Base-by-base conservation (phyloP, 2,113 vertebrate genomes). In the Suricata suricatta region DNA sequence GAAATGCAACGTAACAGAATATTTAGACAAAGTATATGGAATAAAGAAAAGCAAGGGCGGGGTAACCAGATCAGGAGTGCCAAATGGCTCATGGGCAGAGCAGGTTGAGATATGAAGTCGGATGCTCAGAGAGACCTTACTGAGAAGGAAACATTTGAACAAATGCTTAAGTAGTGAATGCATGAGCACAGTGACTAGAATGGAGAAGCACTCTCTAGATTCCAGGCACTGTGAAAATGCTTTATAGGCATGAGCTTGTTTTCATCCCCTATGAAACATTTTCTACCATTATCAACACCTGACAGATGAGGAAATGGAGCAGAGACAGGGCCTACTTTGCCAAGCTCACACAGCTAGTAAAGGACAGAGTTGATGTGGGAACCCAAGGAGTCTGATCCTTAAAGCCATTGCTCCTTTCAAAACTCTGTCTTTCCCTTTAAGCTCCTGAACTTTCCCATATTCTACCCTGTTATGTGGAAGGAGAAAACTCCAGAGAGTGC, bases 241-340 rank as follows among this genome's bases (percentile, higher is more conserved):
- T 14, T 57, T 29, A 14, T 9, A 77, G 44, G 57, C 17, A 74
- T 31, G 33, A 85, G 64, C 68, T 95, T 35, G 82, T 44, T 92
- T 90, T 72, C 10, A 9, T 60, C 9, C 10, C 1, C 35, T 54
- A 8, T 74, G 76, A 95, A 95, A 63, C 4, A 87, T 68, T 76
- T 60, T 35, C 69, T 60, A 21, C 47, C 31, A 69, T 82, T 69
- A 90, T 66, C 41, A 93, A 76, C 85, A 88, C 29, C 68, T 57
- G 38, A 12, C 31, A 44, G 25, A 85, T 52, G 47, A 92, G 38
- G 74, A 69, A 57, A 54, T 38, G 63, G n/a, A 88, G 63, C 33
- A 86, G 79, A 68, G 10, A 84, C 52, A 94, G 7, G 21, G 7
- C 76, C n/a, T 31, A 90, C 7, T 33, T 79, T 82, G 23, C 79